Evolutionary conservation across 2,113 vertebrate species (phyloP).

Genomic region (Nibea albiflora): DNA sequence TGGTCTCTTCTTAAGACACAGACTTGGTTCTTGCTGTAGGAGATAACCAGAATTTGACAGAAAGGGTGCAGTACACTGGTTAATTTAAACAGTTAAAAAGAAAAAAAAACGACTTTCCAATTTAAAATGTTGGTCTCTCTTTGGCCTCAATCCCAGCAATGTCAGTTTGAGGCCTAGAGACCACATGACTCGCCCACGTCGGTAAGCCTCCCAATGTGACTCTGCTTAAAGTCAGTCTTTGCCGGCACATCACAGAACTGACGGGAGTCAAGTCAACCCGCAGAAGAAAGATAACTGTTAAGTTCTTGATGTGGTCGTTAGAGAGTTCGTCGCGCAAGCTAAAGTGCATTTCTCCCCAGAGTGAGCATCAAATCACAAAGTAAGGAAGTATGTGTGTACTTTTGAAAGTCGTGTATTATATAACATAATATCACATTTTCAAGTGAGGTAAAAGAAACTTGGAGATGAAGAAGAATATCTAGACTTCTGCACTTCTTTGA

Average conservation of each 20-base stretch:
- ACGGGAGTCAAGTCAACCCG: neutral
- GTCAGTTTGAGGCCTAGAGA: neutral
- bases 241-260: neutral
- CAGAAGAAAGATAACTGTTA: neutral
- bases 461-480: no score
- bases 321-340: neutral
- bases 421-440: no score
- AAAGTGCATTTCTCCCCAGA: no score
- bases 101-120: neutral
- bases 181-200: conserved; percentile 52
- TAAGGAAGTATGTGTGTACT: no score
- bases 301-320: neutral
- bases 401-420: no score
- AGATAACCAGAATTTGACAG: neutral
- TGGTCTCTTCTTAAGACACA: neutral
- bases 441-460: no score
- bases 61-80: neutral
- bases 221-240: conserved; percentile 61
- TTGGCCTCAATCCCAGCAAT: neutral
- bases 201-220: conserved; percentile 69
- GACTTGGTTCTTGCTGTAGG: neutral
- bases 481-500: no score
- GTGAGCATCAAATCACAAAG: no score
- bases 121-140: neutral
- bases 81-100: neutral